Evolutionary conservation across 2,797 vertebrate genomes (phyloP).

Genomic region (Botia kubotai): DNA sequence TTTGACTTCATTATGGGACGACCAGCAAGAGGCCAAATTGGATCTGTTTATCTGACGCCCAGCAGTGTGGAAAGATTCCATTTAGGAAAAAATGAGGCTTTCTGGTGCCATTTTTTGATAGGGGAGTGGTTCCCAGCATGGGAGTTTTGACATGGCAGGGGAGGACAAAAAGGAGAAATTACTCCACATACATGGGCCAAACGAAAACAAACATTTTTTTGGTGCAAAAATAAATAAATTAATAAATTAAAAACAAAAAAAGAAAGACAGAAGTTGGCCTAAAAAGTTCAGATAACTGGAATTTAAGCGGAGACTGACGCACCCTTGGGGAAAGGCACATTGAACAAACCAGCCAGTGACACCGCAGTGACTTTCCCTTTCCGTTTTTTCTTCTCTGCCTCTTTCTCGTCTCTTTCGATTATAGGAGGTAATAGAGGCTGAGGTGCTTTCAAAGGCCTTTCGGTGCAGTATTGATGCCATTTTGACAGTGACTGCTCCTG

Average conservation of each 20-base stretch:
- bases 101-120: conserved; percentile 51
- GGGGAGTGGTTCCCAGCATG: conserved; percentile 59
- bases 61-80: conserved; percentile 65
- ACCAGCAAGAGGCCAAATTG: conserved; percentile 65
- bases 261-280: conserved; percentile 35
- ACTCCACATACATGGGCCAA: conserved; percentile 39
- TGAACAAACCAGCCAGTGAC: conserved; percentile 48
- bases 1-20: conserved; percentile 64
- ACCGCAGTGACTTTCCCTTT: conserved; percentile 39
- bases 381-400: neutral
- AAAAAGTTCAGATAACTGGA: conserved; percentile 48
- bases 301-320: conserved; percentile 57
- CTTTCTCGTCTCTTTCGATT: conserved; percentile 40
- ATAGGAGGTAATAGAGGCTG: conserved; percentile 38
- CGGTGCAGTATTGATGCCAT: conserved; percentile 39
- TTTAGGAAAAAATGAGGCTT: conserved; percentile 52
- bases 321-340: conserved; percentile 46
- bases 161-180: conserved; percentile 56
- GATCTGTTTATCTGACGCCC: conserved; percentile 64
- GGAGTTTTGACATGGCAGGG: conserved; percentile 59
- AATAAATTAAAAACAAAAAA: conserved; percentile 21
- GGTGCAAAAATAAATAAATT: conserved; percentile 27
- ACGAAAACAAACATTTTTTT: conserved; percentile 56
- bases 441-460: conserved; percentile 40
- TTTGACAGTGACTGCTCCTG: conserved; percentile 46